These are phyloP conservation scores for Ophion slaviceki DNA, from an alignment of 2,888 invertebrate species.

Conservation along the genomic window DNA sequence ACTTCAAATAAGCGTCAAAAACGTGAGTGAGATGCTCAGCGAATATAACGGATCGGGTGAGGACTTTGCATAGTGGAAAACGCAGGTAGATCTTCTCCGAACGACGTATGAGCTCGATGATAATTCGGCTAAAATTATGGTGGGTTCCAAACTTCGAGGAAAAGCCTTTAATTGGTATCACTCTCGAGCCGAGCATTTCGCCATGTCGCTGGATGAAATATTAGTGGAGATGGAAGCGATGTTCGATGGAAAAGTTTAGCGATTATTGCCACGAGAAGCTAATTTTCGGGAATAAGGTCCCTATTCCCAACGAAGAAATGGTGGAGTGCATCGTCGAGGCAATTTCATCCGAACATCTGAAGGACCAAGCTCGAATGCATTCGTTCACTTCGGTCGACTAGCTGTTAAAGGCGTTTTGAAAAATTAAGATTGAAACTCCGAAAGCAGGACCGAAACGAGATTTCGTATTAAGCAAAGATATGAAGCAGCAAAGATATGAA, in stretches of 20 bases:
- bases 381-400: constrained; percentile 36
- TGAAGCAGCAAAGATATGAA: too few species aligned
- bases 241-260: constrained; percentile 60
- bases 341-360: constrained; percentile 59
- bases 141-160: constrained; percentile 44
- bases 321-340: constrained; percentile 65
- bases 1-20: constrained; percentile 18
- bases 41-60: constrained; percentile 45
- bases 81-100: constrained; percentile 43
- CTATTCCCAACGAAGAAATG: constrained; percentile 48
- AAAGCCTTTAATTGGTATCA: constrained; percentile 56
- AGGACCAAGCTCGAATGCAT: constrained; percentile 61
- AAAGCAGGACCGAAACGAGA: constrained; percentile 26
- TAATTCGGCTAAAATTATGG: constrained; percentile 28
- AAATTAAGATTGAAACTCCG: constrained; percentile 35
- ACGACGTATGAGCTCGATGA: constrained; percentile 49
- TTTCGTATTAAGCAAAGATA: constrained; percentile 17
- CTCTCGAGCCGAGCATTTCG: constrained; percentile 50
- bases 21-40: constrained; percentile 50
- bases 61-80: constrained; percentile 49
- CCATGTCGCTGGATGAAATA: constrained; percentile 46
- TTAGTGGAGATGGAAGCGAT: constrained; percentile 51
- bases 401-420: constrained; percentile 55
- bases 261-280: constrained; percentile 64
- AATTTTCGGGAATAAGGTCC: constrained; percentile 54